These are phyloP conservation scores for Monopterus albus DNA, from an alignment of 2,113 vertebrate genomes.

Conservation along the genomic window DNA sequence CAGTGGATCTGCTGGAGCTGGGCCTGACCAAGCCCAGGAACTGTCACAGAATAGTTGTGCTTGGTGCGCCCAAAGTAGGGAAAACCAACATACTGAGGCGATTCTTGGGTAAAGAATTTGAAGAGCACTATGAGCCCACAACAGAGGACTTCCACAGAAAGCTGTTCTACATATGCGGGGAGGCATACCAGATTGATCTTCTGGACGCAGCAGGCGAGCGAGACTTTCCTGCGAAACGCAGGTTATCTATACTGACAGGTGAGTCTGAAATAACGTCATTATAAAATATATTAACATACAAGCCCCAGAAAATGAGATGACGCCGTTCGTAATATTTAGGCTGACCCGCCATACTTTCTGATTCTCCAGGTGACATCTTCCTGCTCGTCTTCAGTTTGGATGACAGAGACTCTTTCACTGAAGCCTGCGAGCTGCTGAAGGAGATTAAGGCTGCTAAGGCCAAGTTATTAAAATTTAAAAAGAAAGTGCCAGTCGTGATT, in stretches of 20 bases:
- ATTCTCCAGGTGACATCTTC: constrained; percentile 78
- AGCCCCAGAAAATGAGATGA: too few species aligned
- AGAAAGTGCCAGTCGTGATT: constrained; percentile 61
- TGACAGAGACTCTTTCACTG: constrained; percentile 74
- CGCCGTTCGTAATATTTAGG: too few species aligned
- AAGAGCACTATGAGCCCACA: constrained; percentile 78
- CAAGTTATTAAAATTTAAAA: constrained; percentile 72
- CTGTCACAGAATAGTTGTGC: constrained; percentile 80
- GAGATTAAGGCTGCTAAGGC: constrained; percentile 78
- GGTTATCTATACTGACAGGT: constrained; percentile 83
- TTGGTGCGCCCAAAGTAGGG: constrained; percentile 79
- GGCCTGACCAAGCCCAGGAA: constrained; percentile 71
- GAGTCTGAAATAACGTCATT: too few species aligned
- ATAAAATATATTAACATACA: too few species aligned
- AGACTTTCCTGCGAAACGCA: constrained; percentile 81
- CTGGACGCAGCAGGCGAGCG: constrained; percentile 81
- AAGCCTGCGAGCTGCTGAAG: constrained; percentile 66
- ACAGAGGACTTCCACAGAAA: constrained; percentile 83
- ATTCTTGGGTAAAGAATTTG: constrained; percentile 76
- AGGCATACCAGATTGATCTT: constrained; percentile 80
- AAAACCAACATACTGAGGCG: constrained; percentile 79
- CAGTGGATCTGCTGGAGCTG: constrained; percentile 58
- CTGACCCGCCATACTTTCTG: too few species aligned
- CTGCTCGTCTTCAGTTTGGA: constrained; percentile 82
- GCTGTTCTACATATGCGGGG: constrained; percentile 79